Conservation (phyloP, 1,140 invertebrate species). For the Polypedilum vanderplanki region DNA sequence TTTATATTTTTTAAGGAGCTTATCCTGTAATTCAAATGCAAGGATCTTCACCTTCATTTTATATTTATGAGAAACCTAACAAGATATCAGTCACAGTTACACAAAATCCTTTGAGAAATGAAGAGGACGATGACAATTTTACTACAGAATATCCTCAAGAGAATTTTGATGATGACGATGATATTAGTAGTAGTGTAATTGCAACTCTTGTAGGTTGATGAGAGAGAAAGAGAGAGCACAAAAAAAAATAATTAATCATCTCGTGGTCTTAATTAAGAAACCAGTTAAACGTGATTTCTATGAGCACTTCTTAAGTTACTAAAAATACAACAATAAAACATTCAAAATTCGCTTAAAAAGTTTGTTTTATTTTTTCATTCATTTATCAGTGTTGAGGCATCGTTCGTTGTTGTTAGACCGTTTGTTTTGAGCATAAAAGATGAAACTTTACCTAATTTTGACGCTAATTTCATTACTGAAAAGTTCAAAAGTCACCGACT, state of each 20-base stretch:
- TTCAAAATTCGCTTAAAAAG: not conserved
- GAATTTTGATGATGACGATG: not conserved
- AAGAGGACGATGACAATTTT: not conserved
- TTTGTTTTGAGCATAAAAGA: not conserved
- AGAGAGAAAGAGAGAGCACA: not conserved
- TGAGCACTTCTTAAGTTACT: no score
- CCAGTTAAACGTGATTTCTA: not conserved
- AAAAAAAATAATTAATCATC: not conserved
- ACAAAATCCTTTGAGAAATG: no score
- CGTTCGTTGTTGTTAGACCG: no score
- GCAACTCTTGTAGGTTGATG: not conserved
- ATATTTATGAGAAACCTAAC: no score
- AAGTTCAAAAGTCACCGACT: not conserved
- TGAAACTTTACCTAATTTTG: not conserved
- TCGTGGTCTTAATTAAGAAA: not conserved
- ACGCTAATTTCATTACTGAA: not conserved
- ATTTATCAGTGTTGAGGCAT: no score
- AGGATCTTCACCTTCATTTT: no score
- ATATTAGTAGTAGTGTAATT: not conserved
- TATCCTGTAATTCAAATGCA: no score
- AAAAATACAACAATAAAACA: no score
- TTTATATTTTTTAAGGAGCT: no score
- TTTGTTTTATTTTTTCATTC: not conserved
- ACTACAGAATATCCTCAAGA: not conserved
- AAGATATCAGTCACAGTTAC: no score